Evolutionary conservation across 2,113 vertebrate species (phyloP).

Genomic region (Helogale parvula): DNA sequence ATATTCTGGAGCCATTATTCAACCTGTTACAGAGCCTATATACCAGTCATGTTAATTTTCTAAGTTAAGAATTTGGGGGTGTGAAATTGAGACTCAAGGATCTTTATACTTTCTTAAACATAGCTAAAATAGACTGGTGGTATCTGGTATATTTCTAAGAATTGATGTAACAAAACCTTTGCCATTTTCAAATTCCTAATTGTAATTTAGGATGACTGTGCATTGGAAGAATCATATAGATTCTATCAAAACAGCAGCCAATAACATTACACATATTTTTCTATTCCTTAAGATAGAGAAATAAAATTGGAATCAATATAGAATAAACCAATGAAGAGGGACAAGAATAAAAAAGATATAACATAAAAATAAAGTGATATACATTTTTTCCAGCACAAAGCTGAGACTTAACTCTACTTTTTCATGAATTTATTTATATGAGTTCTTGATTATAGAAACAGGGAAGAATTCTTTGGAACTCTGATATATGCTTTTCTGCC

Average conservation of each 20-base stretch:
- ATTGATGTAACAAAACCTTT: background rate
- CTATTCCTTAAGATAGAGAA: background rate
- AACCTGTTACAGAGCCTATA: background rate
- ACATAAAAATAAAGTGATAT: background rate
- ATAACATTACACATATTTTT: background rate
- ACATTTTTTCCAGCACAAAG: background rate
- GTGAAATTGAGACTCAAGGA: background rate
- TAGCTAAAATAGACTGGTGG: background rate
- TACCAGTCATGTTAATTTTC: background rate
- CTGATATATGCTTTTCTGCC: background rate
- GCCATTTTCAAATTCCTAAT: background rate
- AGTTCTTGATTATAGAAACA: background rate
- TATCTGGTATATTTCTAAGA: constrained; percentile 13
- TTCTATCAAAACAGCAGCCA: background rate
- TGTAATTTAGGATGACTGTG: background rate
- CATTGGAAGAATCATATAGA: background rate
- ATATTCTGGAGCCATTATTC: background rate
- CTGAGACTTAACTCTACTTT: background rate
- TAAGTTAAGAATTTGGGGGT: background rate
- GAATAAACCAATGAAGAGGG: background rate
- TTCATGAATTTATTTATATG: background rate
- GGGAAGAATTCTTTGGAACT: background rate
- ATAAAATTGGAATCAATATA: background rate
- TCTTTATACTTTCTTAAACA: constrained; percentile 1
- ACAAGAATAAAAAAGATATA: background rate